Evolutionary conservation across 2,113 vertebrate species (phyloP), one percentile per base, ranked within the genome.

Genomic region (Corvus hawaiiensis): DNA sequence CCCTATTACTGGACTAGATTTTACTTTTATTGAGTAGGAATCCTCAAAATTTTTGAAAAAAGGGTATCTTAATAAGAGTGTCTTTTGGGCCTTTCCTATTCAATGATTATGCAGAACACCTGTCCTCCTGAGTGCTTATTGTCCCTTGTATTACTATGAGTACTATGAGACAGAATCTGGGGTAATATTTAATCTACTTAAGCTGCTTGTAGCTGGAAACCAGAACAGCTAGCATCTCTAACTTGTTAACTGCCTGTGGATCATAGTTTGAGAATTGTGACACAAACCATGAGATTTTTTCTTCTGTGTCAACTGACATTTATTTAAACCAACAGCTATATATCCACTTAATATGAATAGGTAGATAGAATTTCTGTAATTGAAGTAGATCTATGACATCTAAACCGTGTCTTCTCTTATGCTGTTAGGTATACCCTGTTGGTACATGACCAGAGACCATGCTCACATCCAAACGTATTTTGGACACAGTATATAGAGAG

Each of bases 1-100:
- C 82, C 82, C 77, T 87, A 46, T 89, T 91, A 95, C 24, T 66
- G 73, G 85, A 92, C 55, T 83, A 95, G 72, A 78, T 84, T 96
- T 94, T 94, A 69, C 92, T 63, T 32, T 66, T 78, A 43, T 28
- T 72, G 64, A 41, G 39, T 68, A 91, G 86, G 58, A 90, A 82
- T 87, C 63, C 67, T 84, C 78, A 62, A 43, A 8, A 23, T 86
- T 78, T 85, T 79, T 62, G 69, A 63, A 86, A 86, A 66, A 79
- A 81, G 18, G 23, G 2, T 90, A 32, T 77, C 32, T 64, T 64
- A 81, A 10, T 62, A 75, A 84, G 37, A 84, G 37, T 28, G 41
- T 80, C 51, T 87, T 78, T 79, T 73, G 59, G 56, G 24, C 66
- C 76, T 62, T 86, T 89, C n/a, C 41, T 67, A 52, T 58, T 92